Evolutionary conservation across 2,113 vertebrate species (phyloP), one percentile per base, ranked within the genome.

Genomic region (Toxotes jaculatrix): DNA sequence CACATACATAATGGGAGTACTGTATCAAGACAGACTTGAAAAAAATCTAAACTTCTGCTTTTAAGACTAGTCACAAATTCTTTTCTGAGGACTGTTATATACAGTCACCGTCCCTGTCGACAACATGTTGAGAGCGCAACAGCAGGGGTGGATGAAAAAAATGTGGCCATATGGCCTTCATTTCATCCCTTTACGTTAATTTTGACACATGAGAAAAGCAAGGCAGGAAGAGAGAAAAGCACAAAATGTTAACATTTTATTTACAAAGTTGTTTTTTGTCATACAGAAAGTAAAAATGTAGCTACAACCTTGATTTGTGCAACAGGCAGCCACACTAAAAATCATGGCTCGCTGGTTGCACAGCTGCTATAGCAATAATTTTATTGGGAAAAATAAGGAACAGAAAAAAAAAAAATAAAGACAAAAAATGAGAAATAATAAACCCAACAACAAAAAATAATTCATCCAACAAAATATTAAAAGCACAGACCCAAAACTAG

Each of bases 161-260:
- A 10, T 0, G 1, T 3, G 7, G 32, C 19, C 27, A 36, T 19
- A 36, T 6, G 13, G 17, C 27, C 16, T 0, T 7, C 11, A 23
- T 75, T 38, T 68, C 27, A 49, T 67, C 57, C 7, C 57, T 43
- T 76, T 40, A 27, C 5, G 47, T 36, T 56, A 11, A 45, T n/a
- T 62, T 55, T 45, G 14, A 43, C 36, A 72, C 42, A 59, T 32
- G 19, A 85, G 23, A 82, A 86, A 85, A 62, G 51, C 55, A 87
- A 81, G 59, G 84, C 43, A 90, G 75, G 65, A 75, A 66, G 63
- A 83, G 60, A 90, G 79, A 90, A 91, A 95, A 95, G 93, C 95
- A 93, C 94, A 96, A 97, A 97, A 97, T 96, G 96, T 97, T 96
- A 97, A 97, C 96, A 97, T 96, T 98, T 97, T 98, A 97, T 98